Evolutionary conservation across 2,113 vertebrate species (phyloP), one percentile per base, ranked within the genome.

Genomic region (Gobius niger): DNA sequence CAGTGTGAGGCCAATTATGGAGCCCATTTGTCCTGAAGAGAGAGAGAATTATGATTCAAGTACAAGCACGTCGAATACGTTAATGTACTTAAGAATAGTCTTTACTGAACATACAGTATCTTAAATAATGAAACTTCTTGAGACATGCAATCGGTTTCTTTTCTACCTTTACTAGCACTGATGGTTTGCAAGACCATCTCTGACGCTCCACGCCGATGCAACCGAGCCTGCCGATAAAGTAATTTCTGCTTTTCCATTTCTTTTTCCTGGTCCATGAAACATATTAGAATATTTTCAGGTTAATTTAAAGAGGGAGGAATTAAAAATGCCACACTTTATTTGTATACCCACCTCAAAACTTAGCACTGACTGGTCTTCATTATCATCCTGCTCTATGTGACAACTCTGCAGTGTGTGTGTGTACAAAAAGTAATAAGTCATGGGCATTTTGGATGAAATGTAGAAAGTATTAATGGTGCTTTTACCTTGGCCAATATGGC

Each of bases 241-340:
- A 98, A 90, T 82, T 95, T 96, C 85, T 98, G 97, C 75, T 99
- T 99, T 82, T 96, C 95, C 94, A 97, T 94, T 89, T 99, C 96
- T 71, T 99, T 99, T 88, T 97, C 96, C 97, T 99, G 87, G 59
- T 9, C 14, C 65, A 7, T 40, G n/a, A 77, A 7, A 73, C 52
- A 18, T 16, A n/a, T n/a, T 6, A n/a, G 7, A 50, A 19, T 11
- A 65, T 50, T 18, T 16, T 12, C 5, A 14, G 10, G 2, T 63
- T 54, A 16, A 24, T 16, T 15, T 13, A 41, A 46, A 41, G 47
- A 6, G 11, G 12, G 3, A 14, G 4, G 11, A 14, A 14, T 50
- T 50, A 46, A 51, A 68, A 7, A 50, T 10, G 5, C 24, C 24
- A 34, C 3, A 34, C 24, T 34, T 34, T 34, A 34, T 9, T 63